Evolutionary conservation across 1,140 invertebrate genomes (phyloP).

Genomic region (Papilio helenus): DNA sequence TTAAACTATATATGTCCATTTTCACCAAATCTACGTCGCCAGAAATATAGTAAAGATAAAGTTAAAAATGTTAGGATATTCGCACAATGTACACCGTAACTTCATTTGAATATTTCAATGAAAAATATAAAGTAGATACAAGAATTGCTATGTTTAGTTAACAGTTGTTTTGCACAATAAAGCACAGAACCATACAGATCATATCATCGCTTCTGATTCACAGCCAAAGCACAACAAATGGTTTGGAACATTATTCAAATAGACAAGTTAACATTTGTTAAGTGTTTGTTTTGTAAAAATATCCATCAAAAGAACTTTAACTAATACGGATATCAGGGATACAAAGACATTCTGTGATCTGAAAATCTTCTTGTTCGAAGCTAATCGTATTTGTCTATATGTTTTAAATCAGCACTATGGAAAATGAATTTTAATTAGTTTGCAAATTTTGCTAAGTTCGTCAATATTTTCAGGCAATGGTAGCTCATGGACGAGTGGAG

Average conservation of each 20-base stretch:
- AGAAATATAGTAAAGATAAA: background rate
- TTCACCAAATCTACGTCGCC: background rate
- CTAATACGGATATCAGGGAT: background rate
- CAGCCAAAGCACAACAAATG: background rate
- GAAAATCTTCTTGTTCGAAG: background rate
- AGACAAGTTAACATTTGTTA: background rate
- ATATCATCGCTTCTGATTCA: background rate
- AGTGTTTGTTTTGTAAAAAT: background rate
- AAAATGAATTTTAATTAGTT: background rate
- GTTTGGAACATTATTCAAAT: background rate
- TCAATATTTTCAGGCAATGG: constrained; percentile 87
- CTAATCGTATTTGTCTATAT: background rate
- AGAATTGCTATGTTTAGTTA: background rate
- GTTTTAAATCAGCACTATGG: background rate
- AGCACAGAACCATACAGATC: background rate
- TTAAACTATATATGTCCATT: background rate
- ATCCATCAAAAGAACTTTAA: background rate
- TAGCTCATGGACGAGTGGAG: constrained; percentile 90
- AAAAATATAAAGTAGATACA: background rate
- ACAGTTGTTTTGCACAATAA: background rate
- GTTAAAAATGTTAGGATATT: background rate
- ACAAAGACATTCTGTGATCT: background rate
- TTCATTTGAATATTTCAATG: background rate
- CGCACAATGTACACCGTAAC: background rate
- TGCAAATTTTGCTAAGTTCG: background rate